These are phyloP conservation scores for Verasper variegatus DNA, from an alignment of 2,113 vertebrate species.

Conservation along the genomic window DNA sequence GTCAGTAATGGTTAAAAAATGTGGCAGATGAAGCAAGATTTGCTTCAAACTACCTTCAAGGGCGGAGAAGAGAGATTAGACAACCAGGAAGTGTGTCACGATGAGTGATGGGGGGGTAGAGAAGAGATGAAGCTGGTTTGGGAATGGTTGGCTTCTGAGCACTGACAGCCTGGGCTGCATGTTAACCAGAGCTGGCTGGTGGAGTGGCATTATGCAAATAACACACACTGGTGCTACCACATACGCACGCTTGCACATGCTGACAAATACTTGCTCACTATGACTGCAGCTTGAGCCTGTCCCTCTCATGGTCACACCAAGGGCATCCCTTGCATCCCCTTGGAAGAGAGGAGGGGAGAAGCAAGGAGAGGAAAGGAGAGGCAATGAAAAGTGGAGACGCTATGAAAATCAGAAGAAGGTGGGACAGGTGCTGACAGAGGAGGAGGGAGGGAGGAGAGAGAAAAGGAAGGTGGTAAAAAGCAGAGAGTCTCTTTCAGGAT, in stretches of 20 bases:
- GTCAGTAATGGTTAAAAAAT: constrained; percentile 6
- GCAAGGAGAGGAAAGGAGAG: not conserved
- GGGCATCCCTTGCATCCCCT: constrained; percentile 54
- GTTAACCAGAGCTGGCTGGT: constrained; percentile 46
- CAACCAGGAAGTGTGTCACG: constrained; percentile 38
- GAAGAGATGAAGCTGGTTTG: constrained; percentile 9
- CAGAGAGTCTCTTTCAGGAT: constrained; percentile 27
- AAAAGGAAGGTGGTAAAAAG: constrained; percentile 17
- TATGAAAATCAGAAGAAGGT: constrained; percentile 6
- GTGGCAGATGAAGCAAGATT: not conserved
- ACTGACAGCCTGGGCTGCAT: constrained; percentile 24
- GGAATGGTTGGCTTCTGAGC: constrained; percentile 24
- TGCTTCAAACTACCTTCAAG: constrained; percentile 13
- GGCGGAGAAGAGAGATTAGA: constrained; percentile 18
- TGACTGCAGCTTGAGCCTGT: constrained; percentile 65
- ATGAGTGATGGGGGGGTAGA: constrained; percentile 26
- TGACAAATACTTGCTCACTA: constrained; percentile 51
- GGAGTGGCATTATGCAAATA: constrained; percentile 31
- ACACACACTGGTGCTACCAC: constrained; percentile 3
- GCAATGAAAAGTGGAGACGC: not conserved
- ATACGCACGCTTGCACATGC: not conserved
- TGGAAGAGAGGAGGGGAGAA: constrained; percentile 13
- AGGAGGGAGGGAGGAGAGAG: not conserved
- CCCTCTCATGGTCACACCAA: constrained; percentile 74
- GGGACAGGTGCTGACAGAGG: constrained; percentile 2